Percentiles rank a stretch among this genome's conserved stretches.
These are phyloP conservation scores for Synanthedon formicaeformis DNA, from an alignment of 2,888 invertebrate genomes.

Conservation along the genomic window DNA sequence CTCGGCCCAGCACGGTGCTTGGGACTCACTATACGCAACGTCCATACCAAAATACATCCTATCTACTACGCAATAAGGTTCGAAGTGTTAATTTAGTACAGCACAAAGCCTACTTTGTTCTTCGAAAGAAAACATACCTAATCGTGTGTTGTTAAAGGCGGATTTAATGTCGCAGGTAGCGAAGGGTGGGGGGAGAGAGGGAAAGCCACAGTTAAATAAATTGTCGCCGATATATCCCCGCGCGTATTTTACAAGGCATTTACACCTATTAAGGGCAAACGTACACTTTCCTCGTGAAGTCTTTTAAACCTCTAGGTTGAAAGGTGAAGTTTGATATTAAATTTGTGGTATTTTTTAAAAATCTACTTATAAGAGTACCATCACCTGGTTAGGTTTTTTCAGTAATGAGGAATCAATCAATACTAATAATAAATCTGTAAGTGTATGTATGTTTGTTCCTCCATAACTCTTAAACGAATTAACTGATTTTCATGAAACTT, in stretches of 20 bases:
- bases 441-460: no score
- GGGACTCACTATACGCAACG: not conserved
- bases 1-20: constrained; percentile 20
- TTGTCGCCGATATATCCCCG: constrained; percentile 53
- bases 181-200: constrained; percentile 27
- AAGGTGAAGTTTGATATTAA: no score
- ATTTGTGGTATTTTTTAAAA: no score
- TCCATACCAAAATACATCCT: not conserved
- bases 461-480: no score
- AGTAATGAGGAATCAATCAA: no score
- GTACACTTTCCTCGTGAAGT: constrained; percentile 18
- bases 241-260: constrained; percentile 54
- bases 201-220: constrained; percentile 39
- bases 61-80: not conserved
- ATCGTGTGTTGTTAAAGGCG: constrained; percentile 8
- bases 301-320: no score
- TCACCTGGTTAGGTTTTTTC: no score
- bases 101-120: constrained; percentile 5
- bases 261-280: constrained; percentile 38
- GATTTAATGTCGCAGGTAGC: constrained; percentile 6
- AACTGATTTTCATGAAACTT: no score
- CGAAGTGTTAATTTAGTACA: not conserved
- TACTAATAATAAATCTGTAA: no score
- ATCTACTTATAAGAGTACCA: no score
- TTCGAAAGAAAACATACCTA: constrained; percentile 7